These are phyloP conservation scores for Hirtodrosophila alboralis DNA, from an alignment of 2,888 invertebrate species.

Conservation along the genomic window DNA sequence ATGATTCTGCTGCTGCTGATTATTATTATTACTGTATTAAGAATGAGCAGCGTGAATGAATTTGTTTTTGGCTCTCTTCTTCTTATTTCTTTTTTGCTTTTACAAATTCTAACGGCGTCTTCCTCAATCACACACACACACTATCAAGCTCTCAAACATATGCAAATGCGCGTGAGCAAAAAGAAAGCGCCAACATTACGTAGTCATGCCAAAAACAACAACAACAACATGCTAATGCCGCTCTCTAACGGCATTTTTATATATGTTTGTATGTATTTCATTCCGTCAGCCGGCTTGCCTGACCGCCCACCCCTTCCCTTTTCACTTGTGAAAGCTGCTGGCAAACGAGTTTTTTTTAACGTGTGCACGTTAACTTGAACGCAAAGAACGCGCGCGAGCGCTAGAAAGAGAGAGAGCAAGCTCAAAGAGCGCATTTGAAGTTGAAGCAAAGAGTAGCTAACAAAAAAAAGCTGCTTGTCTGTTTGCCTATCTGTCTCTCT, in stretches of 20 bases:
- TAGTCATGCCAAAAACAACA: conserved; percentile 52
- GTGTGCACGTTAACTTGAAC: conserved; percentile 44
- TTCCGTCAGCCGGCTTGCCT: conserved; percentile 56
- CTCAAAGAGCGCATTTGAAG: conserved; percentile 25
- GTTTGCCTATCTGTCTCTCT: conserved; percentile 5
- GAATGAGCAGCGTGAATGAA: conserved; percentile 62
- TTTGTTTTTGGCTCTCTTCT: conserved; percentile 44
- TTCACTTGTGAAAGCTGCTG: conserved; percentile 73
- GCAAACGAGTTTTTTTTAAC: conserved; percentile 63
- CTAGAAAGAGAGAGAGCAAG: conserved; percentile 17
- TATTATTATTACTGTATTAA: conserved; percentile 59
- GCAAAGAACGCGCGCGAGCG: conserved; percentile 49
- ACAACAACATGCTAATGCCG: conserved; percentile 62
- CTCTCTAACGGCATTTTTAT: conserved; percentile 58
- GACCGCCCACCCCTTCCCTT: conserved; percentile 22
- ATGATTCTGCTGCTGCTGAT: conserved; percentile 43
- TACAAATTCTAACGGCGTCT: conserved; percentile 75
- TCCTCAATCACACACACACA: conserved; percentile 35
- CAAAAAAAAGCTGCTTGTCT: conserved; percentile 34
- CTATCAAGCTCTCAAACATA: conserved; percentile 11
- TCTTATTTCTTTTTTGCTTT: conserved; percentile 6
- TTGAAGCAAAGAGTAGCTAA: conserved; percentile 29
- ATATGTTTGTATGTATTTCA: conserved; percentile 42
- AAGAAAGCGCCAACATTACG: conserved; percentile 76
- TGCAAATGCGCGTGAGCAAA: conserved; percentile 59